Evolutionary conservation across 1,140 invertebrate species (phyloP).

Genomic region (Bombus vancouverensis): DNA sequence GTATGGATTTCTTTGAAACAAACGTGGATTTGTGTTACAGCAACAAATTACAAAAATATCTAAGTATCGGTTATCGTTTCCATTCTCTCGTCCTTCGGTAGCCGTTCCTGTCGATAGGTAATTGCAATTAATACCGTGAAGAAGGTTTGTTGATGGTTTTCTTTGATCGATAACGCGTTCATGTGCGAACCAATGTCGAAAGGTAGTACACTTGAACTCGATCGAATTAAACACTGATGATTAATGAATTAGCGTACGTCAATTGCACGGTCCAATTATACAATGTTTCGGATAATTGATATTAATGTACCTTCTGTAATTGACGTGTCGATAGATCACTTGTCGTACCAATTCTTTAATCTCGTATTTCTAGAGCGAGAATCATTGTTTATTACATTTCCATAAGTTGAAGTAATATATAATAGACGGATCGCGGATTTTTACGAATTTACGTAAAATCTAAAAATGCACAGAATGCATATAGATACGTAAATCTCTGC

Average conservation of each 20-base stretch:
- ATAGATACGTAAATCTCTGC: not conserved
- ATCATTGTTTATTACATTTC: too few relatives aligned
- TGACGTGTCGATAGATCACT: not conserved
- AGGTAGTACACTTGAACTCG: conserved; percentile 7
- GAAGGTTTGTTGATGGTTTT: not conserved
- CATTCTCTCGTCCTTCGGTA: not conserved
- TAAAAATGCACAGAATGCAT: too few relatives aligned
- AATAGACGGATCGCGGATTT: too few relatives aligned
- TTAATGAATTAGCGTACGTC: conserved; percentile 36
- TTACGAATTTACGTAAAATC: too few relatives aligned
- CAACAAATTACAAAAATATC: not conserved
- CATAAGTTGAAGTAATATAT: too few relatives aligned
- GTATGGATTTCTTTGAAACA: not conserved
- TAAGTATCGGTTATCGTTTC: conserved; percentile 7
- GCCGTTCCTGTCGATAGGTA: not conserved
- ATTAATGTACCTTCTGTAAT: not conserved
- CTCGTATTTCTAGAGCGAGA: not conserved
- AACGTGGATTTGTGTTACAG: not conserved
- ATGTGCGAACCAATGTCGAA: conserved; percentile 26
- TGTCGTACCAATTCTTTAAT: not conserved
- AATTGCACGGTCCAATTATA: conserved; percentile 32
- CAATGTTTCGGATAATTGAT: conserved; percentile 16
- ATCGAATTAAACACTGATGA: conserved; percentile 20
- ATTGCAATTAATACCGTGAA: not conserved
- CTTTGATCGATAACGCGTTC: not conserved